Conservation (phyloP, 1,140 invertebrate species). For the Leptopilina clavipes region DNA sequence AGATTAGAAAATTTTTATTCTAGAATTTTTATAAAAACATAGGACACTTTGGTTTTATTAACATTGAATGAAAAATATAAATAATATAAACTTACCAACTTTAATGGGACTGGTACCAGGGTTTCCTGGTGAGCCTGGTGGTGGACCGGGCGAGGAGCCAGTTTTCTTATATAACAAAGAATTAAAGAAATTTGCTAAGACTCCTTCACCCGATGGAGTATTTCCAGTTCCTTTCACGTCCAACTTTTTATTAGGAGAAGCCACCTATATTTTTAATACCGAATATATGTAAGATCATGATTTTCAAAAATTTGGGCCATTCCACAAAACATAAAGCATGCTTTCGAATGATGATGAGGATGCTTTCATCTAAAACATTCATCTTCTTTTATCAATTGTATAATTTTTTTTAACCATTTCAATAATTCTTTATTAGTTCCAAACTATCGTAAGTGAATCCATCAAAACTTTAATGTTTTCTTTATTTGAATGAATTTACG, state of each 20-base stretch:
- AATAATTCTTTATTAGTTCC: not conserved
- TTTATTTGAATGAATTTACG: too few relatives aligned
- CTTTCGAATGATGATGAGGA: slow-evolving; percentile 48
- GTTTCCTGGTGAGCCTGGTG: slow-evolving; percentile 71
- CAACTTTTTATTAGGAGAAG: slow-evolving; percentile 72
- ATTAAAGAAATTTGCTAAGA: slow-evolving; percentile 98
- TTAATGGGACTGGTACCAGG: slow-evolving; percentile 67
- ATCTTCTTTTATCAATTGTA: not conserved
- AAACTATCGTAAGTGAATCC: too few relatives aligned
- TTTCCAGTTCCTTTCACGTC: slow-evolving; percentile 71
- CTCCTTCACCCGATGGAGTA: slow-evolving; percentile 90
- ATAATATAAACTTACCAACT: slow-evolving; percentile 57
- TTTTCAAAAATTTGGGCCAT: slow-evolving; percentile 45
- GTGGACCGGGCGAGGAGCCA: slow-evolving; percentile 76
- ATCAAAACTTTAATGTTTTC: too few relatives aligned
- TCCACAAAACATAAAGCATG: slow-evolving; percentile 62
- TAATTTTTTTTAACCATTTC: not conserved
- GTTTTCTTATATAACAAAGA: slow-evolving; percentile 95
- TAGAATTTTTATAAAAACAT: too few relatives aligned
- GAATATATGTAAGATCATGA: slow-evolving; percentile 29
- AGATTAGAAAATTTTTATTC: too few relatives aligned
- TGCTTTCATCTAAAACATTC: slow-evolving; percentile 25
- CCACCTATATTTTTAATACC: slow-evolving; percentile 58
- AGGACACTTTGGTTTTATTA: too few relatives aligned
- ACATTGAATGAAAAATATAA: not conserved